Percentiles rank a stretch among this genome's conserved stretches.
Evolutionary conservation across 2,113 vertebrate species (phyloP).

Genomic region (Tympanuchus pallidicinctus): DNA sequence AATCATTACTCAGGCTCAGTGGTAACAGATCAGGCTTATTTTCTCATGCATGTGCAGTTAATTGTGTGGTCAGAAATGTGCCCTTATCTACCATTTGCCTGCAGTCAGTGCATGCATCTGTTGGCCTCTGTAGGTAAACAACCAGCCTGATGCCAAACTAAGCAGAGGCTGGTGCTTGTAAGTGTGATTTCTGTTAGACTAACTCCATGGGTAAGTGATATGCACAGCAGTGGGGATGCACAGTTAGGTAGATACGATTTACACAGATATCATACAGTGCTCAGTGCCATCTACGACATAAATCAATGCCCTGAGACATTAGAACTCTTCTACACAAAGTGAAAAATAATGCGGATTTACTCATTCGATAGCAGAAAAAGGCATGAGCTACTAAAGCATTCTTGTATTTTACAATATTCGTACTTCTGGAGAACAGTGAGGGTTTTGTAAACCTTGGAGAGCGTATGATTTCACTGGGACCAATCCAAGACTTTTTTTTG

Average conservation of each 20-base stretch:
- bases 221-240: not conserved
- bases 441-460: not conserved
- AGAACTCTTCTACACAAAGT: not conserved
- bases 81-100: rapidly evolving
- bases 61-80: not conserved
- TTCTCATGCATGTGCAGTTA: not conserved
- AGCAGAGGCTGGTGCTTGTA: not conserved
- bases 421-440: not conserved
- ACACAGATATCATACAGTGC: not conserved
- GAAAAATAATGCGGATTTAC: rapidly evolving
- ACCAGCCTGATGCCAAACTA: not conserved
- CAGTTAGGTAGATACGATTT: not conserved
- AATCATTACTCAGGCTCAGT: not conserved
- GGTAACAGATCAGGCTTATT: not conserved
- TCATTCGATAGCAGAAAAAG: not conserved
- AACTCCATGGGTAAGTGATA: not conserved
- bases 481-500: not conserved
- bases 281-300: not conserved
- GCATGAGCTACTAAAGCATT: not conserved
- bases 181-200: rapidly evolving
- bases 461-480: not conserved
- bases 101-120: not conserved
- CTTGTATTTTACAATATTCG: not conserved
- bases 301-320: rapidly evolving
- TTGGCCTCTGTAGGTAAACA: not conserved